Conservation (phyloP, 2,888 invertebrate species). For the Epinotia brunnichana region DNA sequence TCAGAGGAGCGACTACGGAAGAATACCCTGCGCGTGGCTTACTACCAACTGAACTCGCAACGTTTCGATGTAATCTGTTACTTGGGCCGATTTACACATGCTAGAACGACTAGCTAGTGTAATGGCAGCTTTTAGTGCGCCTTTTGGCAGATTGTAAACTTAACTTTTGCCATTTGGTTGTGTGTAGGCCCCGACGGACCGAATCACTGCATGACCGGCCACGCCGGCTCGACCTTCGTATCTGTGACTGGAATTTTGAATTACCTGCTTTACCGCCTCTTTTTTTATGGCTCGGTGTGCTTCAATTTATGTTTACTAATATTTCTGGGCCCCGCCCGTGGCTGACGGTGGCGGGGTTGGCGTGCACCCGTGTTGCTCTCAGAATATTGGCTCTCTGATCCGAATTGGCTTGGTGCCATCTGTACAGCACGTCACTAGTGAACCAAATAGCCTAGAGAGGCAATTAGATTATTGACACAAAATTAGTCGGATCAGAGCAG, state of each 20-base stretch:
- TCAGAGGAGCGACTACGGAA: conserved; percentile 58
- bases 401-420: conserved; percentile 19
- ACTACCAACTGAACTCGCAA: conserved; percentile 12
- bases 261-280: conserved; percentile 78
- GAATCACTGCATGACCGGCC: conserved; percentile 66
- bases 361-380: conserved; percentile 36
- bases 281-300: conserved; percentile 81
- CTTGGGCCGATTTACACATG: not conserved
- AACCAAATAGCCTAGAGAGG: conserved; percentile 28
- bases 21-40: conserved; percentile 18
- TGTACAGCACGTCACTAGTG: conserved; percentile 36
- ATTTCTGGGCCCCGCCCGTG: conserved; percentile 44
- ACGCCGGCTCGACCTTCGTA: conserved; percentile 45
- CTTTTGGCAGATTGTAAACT: conserved; percentile 14
- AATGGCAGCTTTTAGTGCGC: not conserved
- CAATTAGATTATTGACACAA: conserved; percentile 38
- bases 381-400: conserved; percentile 27
- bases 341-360: conserved; percentile 45
- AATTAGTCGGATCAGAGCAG: conserved; percentile 39
- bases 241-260: conserved; percentile 81
- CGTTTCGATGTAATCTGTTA: conserved; percentile 14
- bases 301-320: conserved; percentile 65
- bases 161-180: conserved; percentile 36
- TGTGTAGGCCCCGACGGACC: conserved; percentile 36
- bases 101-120: not conserved